These are phyloP conservation scores for Mugil cephalus DNA, from an alignment of 2,113 vertebrate genomes.

Conservation along the genomic window DNA sequence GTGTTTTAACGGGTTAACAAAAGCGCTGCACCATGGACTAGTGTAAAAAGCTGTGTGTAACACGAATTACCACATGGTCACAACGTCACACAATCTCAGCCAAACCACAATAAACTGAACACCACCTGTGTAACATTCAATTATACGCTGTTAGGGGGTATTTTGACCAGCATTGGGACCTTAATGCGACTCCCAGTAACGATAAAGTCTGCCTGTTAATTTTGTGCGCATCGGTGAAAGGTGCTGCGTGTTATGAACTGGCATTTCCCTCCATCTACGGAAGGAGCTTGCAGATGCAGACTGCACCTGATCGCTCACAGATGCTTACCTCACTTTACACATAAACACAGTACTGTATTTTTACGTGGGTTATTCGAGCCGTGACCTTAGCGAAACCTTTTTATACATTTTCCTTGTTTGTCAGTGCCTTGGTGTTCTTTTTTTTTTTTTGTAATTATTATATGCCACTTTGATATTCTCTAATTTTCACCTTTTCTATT, in stretches of 20 bases:
- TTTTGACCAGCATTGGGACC: slow-evolving; percentile 40
- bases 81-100: background rate
- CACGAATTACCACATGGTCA: background rate
- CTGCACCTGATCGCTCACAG: slow-evolving; percentile 62
- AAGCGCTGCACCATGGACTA: slow-evolving; percentile 15
- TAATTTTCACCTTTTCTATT: slow-evolving; percentile 78
- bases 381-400: slow-evolving; percentile 62
- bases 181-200: slow-evolving; percentile 12
- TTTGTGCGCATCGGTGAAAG: background rate
- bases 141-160: slow-evolving; percentile 1
- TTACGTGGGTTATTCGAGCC: slow-evolving; percentile 55
- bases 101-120: background rate
- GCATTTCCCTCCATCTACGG: slow-evolving; percentile 34
- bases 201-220: background rate
- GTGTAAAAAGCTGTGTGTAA: slow-evolving; percentile 30
- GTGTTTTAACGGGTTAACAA: background rate
- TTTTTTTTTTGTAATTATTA: slow-evolving; percentile 60
- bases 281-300: slow-evolving; percentile 42
- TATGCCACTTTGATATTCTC: slow-evolving; percentile 76
- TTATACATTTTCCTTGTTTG: slow-evolving; percentile 72
- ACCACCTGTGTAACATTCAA: background rate
- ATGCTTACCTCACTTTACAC: slow-evolving; percentile 74
- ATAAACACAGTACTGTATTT: slow-evolving; percentile 76
- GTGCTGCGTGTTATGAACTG: background rate
- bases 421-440: slow-evolving; percentile 82